A percentile compares a stretch with the other conserved stretches of the same genome.
These are phyloP conservation scores for Cephus nigrinus DNA, from an alignment of 2,888 invertebrate genomes.

Conservation along the genomic window DNA sequence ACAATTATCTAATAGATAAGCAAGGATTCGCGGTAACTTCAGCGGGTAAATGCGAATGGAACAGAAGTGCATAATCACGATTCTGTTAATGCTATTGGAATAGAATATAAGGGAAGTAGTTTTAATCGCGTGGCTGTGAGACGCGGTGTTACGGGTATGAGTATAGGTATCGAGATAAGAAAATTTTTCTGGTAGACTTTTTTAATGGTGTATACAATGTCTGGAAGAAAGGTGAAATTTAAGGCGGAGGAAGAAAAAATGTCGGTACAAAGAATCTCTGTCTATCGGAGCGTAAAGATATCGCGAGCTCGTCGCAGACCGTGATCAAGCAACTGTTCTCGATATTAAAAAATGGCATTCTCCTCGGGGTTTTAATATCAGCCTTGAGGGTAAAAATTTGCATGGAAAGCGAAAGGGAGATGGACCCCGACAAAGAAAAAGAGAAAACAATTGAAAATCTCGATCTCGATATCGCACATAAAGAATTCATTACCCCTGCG, in stretches of 20 bases:
- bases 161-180: neutral
- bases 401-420: constrained; percentile 11
- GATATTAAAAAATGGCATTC: constrained; percentile 56
- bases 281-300: neutral
- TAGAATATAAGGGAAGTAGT: neutral
- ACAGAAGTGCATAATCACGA: neutral
- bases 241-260: neutral
- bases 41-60: neutral
- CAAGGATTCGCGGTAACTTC: neutral
- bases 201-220: neutral
- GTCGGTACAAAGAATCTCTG: neutral
- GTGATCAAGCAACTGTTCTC: constrained; percentile 55
- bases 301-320: constrained; percentile 16
- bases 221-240: neutral
- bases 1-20: neutral
- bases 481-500: constrained; percentile 5
- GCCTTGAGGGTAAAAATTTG: constrained; percentile 28
- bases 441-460: constrained; percentile 11
- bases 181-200: neutral
- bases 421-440: neutral
- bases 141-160: neutral
- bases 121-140: neutral
- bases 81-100: neutral
- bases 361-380: constrained; percentile 47
- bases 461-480: constrained; percentile 8